Evolutionary conservation across 2,113 vertebrate genomes (phyloP).

Genomic region (Anguilla japonica): DNA sequence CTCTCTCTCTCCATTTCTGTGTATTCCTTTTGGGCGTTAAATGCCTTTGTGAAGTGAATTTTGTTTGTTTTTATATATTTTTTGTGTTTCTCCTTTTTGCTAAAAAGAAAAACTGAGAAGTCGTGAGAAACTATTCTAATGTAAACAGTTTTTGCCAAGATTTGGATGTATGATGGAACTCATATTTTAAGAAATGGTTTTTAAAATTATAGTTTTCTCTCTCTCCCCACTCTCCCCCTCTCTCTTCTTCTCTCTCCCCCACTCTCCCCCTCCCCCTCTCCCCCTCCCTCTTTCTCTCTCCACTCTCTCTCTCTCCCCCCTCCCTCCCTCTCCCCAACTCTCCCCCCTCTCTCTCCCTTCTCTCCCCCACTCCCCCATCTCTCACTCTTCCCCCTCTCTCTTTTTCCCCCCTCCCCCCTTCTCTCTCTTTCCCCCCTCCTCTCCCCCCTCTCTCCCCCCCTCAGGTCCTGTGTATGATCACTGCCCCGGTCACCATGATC

Average conservation of each 20-base stretch:
- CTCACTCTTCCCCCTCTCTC: not conserved
- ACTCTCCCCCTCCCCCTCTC: not conserved
- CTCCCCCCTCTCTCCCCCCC: not conserved
- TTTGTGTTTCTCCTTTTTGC: no score
- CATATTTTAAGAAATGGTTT: no score
- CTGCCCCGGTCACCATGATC: constrained; percentile 94
- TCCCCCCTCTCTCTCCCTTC: constrained; percentile 9
- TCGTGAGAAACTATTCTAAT: no score
- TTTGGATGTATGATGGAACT: no score
- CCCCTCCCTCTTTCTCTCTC: not conserved
- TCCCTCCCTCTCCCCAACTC: constrained; percentile 10
- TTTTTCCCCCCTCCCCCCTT: not conserved
- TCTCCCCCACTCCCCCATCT: constrained; percentile 8
- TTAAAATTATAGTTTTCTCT: not conserved
- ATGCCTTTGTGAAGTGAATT: no score
- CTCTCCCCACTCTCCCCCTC: not conserved
- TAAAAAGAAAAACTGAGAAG: no score
- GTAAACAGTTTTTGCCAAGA: no score
- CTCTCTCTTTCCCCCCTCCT: not conserved
- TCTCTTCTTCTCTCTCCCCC: not conserved
- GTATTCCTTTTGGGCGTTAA: no score
- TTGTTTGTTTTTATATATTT: no score
- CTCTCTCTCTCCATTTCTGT: not conserved
- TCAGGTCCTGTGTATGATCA: constrained; percentile 93
- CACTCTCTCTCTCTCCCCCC: not conserved